Base-by-base conservation (phyloP, 2,888 invertebrate genomes). In the Bembecia ichneumoniformis region DNA sequence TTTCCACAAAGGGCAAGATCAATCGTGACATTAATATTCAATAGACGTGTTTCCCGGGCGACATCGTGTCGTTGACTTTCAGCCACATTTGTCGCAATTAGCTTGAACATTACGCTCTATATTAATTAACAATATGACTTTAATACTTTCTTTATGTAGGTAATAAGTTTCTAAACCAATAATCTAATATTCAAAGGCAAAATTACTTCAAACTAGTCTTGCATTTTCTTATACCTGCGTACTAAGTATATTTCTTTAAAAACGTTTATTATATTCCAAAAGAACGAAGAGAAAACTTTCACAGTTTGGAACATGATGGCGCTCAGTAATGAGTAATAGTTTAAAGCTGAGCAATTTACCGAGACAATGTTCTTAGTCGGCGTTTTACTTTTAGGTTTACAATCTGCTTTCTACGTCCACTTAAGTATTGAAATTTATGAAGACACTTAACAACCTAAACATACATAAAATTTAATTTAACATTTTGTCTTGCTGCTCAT, bases 1-100 rank as follows among this genome's bases (percentile, higher is more conserved):
- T 53, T 45, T 49, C 35, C 52, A 57, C 62, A 56, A 56, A 63
- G 65, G 64, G 55, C 64, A 58, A 58, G 60, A 62, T 58, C 55
- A 58, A 53, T 54, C 62, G 62, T 55, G 63, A 49, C 51, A 64
- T 71, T 61, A 63, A 73, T 72, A 74, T 71, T 66, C 66, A 69
- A 51, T 48, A 53, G 60, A 53, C 52, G 55, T 59, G 51, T 62
- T 60, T 62, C 62, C 62, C 57, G 51, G 57, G 57, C 62, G 63
- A 55, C 61, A 47, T 47, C 35, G 36, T 51, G 56, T 55, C 54
- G 47, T 53, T 52, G 54, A 52, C 52, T 50, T 53, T 36, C 11
- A 44, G 3, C 9, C 28, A 28, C 28, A 28, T 28, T 28, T 28
- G 28, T 28, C 7, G 28, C 28, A 28, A 28, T 28, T 28, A 28